Evolutionary conservation across 1,140 invertebrate genomes (phyloP), one percentile per base, ranked within the genome.

Genomic region (Aricia agestis): DNA sequence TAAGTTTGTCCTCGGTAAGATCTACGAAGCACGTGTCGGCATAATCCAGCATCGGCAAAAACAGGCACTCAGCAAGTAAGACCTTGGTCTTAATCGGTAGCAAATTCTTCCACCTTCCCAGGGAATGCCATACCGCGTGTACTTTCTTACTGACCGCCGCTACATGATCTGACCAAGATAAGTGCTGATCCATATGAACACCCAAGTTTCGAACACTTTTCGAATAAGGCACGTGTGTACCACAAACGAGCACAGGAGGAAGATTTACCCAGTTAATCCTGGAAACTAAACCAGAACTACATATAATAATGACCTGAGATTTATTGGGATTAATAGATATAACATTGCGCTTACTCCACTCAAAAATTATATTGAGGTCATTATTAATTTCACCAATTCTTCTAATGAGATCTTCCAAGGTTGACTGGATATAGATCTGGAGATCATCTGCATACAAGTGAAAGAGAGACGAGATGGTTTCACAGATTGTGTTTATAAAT

Each of bases 271-370:
- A 66, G 19, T 66, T 32, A 31, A 66, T 66, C 0, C 63, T 19
- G 1, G 19, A 32, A 66, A 31, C 32, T 11, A 32, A 31, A 2
- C 25, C 63, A 11, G 4, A 31, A 66, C 63, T 32, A 13, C 63
- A 25, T 11, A 66, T 66, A 11, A 66, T 66, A 66, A 32, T 66
- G 25, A 32, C 63, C 25, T 66, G 25, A 2, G 25, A 31, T 66
- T 66, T 66, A 4, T 31, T 3, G 7, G 63, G 19, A 31, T 66
- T 66, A 66, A 66, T 19, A 13, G 5, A 66, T 1, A 66, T 9
- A 2, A 25, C 63, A 66, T 36, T 15, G 32, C 7, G 32, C 1
- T 6, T 25, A 32, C 63, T 66, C 63, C 63, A 66, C 25, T 6
- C 10, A 1, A 31, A 11, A 31, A 66, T 66, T 11, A 66, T 32